These are phyloP conservation scores for Thecophora atra DNA, from an alignment of 2,888 invertebrate genomes.

Conservation along the genomic window DNA sequence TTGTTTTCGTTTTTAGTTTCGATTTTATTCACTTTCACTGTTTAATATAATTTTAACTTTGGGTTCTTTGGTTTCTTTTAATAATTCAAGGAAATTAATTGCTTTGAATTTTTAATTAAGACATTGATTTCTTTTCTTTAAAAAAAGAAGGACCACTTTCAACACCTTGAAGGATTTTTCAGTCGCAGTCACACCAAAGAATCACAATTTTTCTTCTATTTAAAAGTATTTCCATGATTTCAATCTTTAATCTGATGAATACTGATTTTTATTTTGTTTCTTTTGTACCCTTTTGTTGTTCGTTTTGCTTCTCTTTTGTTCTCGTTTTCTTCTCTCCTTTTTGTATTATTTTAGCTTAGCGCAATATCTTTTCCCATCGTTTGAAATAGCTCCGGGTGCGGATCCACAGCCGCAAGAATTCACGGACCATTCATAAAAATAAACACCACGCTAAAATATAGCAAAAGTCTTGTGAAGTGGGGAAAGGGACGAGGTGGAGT, in stretches of 20 bases:
- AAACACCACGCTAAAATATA: not conserved
- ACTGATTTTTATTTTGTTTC: slow-evolving; percentile 13
- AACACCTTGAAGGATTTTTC: too few species aligned
- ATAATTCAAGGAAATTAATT: too few species aligned
- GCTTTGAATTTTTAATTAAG: too few species aligned
- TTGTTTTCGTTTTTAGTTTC: too few species aligned
- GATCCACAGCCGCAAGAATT: slow-evolving; percentile 11
- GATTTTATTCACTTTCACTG: too few species aligned
- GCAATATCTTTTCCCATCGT: slow-evolving; percentile 22
- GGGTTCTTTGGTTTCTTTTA: too few species aligned
- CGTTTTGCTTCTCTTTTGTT: not conserved
- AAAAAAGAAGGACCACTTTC: too few species aligned
- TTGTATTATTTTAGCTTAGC: slow-evolving; percentile 31
- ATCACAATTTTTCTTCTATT: too few species aligned
- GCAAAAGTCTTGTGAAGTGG: not conserved
- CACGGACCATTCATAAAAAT: slow-evolving; percentile 3
- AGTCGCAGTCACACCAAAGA: too few species aligned
- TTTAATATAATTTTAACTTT: too few species aligned
- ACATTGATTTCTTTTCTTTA: too few species aligned
- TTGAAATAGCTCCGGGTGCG: not conserved
- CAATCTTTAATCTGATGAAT: slow-evolving; percentile 7
- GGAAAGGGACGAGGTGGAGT: not conserved
- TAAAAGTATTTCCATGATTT: too few species aligned
- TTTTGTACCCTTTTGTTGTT: not conserved
- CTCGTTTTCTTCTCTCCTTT: not conserved